Conservation (phyloP, 2,888 invertebrate species). For the Augiades crinisus region DNA sequence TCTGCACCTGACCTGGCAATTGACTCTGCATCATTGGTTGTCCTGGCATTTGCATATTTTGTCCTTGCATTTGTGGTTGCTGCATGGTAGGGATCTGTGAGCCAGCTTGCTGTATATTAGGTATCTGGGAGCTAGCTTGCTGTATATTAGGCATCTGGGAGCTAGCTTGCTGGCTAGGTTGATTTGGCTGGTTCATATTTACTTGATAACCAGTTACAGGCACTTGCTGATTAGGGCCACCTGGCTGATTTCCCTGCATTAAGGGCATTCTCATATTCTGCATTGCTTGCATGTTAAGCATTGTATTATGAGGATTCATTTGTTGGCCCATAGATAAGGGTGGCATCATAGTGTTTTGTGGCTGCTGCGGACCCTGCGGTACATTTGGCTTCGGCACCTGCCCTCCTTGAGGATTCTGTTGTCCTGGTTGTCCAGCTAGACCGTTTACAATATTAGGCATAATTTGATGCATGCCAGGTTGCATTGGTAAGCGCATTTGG, state of each 20-base stretch:
- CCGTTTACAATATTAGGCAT: slow-evolving; percentile 51
- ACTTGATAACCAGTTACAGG: slow-evolving; percentile 56
- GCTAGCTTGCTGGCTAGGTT: slow-evolving; percentile 46
- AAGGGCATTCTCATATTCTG: slow-evolving; percentile 68
- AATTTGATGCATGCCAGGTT: slow-evolving; percentile 59
- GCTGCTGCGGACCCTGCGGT: slow-evolving; percentile 50
- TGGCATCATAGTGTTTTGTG: slow-evolving; percentile 43
- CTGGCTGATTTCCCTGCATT: slow-evolving; percentile 56
- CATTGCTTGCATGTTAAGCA: slow-evolving; percentile 66
- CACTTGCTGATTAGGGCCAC: slow-evolving; percentile 51
- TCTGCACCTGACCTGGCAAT: slow-evolving; percentile 46
- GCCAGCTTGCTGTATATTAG: slow-evolving; percentile 41
- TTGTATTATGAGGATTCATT: slow-evolving; percentile 56
- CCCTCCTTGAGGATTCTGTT: slow-evolving; percentile 43
- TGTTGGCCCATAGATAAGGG: slow-evolving; percentile 57
- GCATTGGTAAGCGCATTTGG: slow-evolving; percentile 64
- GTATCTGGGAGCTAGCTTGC: slow-evolving; percentile 41
- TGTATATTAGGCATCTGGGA: slow-evolving; percentile 49
- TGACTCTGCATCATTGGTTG: slow-evolving; percentile 41
- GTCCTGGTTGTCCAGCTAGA: slow-evolving; percentile 44
- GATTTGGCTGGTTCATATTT: slow-evolving; percentile 48
- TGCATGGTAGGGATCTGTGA: too few species aligned
- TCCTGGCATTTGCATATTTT: slow-evolving; percentile 33
- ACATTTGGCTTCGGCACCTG: slow-evolving; percentile 50
- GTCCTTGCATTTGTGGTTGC: slow-evolving; percentile 38